phyloP scores from a whole-genome alignment of 2,888 invertebrate genomes.

The Acanthopleura granulata region DNA sequence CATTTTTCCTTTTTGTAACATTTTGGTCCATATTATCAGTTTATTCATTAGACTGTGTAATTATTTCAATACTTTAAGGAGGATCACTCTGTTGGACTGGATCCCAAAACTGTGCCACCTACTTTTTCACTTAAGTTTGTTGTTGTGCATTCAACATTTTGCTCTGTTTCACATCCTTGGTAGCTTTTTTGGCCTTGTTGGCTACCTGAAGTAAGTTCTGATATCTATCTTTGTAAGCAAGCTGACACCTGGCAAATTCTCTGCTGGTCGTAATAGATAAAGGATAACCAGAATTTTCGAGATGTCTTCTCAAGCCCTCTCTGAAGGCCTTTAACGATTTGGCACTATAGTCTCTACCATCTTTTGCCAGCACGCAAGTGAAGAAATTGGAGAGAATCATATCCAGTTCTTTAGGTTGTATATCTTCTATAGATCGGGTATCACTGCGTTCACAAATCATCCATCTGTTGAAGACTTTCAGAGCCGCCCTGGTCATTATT shows the following conservation, averaged over 20 bases:
- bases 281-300: background rate
- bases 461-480: background rate
- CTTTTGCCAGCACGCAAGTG: background rate
- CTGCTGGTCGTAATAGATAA: background rate
- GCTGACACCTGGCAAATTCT: background rate
- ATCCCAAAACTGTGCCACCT: too few relatives aligned
- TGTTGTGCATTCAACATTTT: too few relatives aligned
- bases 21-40: too few relatives aligned
- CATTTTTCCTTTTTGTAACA: too few relatives aligned
- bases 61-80: too few relatives aligned
- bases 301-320: constrained; percentile 1
- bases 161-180: too few relatives aligned
- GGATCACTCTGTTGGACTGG: too few relatives aligned
- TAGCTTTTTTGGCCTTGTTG: too few relatives aligned
- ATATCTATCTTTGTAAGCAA: background rate
- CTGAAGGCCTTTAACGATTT: background rate
- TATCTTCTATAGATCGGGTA: background rate
- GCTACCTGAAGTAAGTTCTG: background rate
- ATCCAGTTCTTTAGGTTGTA: background rate
- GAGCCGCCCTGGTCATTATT: background rate
- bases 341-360: background rate
- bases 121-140: too few relatives aligned
- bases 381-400: background rate
- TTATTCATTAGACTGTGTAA: too few relatives aligned
- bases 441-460: background rate